Percentiles rank a stretch among this genome's conserved stretches.
Conservation (phyloP, 1,140 invertebrate species). For the Drosophila ercepeae region DNA sequence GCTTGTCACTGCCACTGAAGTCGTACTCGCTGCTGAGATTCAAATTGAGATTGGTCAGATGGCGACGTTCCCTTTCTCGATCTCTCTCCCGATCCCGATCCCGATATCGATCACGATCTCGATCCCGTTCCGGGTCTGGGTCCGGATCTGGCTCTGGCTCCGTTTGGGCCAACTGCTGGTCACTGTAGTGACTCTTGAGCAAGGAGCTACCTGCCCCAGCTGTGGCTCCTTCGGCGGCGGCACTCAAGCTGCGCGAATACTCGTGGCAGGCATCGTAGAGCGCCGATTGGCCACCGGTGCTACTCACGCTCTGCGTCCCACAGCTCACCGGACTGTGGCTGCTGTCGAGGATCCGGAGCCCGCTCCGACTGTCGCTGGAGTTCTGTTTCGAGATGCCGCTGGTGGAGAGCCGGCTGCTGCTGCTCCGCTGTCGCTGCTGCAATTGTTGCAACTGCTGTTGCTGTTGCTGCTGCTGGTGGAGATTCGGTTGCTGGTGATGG, state of each 20-base stretch:
- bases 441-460: conserved; percentile 17
- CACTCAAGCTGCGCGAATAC: conserved; percentile 73
- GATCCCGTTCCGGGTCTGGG: conserved; percentile 28
- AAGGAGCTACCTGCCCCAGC: conserved; percentile 34
- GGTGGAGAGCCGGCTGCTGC: conserved; percentile 66
- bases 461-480: conserved; percentile 49
- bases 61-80: conserved; percentile 54
- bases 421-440: conserved; percentile 56
- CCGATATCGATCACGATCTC: conserved; percentile 11
- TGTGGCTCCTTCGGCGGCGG: conserved; percentile 43
- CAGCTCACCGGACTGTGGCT: conserved; percentile 75
- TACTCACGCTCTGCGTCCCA: conserved; percentile 61
- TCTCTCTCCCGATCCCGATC: conserved; percentile 21
- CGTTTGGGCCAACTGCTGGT: conserved; percentile 61
- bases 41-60: conserved; percentile 70
- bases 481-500: background rate
- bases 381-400: conserved; percentile 77
- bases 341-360: conserved; percentile 49
- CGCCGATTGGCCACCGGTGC: conserved; percentile 68
- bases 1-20: conserved; percentile 69
- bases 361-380: conserved; percentile 67
- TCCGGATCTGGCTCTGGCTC: conserved; percentile 31
- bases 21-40: conserved; percentile 78
- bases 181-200: conserved; percentile 75
- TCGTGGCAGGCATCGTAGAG: conserved; percentile 76